Percentiles rank a stretch among this genome's conserved stretches.
phyloP scores from a whole-genome alignment of 1,140 invertebrate genomes.

The Bombus waltoni region DNA sequence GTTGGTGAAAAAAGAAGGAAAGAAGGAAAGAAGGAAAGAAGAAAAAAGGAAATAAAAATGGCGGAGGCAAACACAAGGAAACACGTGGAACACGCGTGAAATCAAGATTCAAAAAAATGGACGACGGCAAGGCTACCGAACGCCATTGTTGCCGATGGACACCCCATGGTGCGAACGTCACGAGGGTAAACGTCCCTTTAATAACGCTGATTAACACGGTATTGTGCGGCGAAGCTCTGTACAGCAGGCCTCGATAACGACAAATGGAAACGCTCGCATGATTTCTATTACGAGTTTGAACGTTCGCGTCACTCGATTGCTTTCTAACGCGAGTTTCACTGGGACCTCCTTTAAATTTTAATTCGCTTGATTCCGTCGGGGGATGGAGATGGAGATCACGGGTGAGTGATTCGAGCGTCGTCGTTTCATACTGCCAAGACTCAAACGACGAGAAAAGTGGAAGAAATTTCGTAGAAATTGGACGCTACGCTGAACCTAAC shows the following conservation, averaged over 20 bases:
- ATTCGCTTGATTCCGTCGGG: neutral
- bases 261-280: neutral
- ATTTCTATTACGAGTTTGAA: neutral
- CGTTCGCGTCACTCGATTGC: neutral
- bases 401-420: neutral
- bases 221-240: slow-evolving; percentile 49
- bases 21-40: neutral
- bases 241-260: slow-evolving; percentile 5
- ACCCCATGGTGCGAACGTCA: slow-evolving; percentile 58
- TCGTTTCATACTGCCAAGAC: no score
- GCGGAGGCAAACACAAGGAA: neutral
- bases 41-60: neutral
- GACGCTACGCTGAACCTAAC: no score
- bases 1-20: neutral
- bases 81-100: neutral
- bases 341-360: neutral
- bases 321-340: slow-evolving; percentile 26
- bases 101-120: slow-evolving; percentile 13
- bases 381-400: neutral
- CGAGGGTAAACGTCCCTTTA: slow-evolving; percentile 65
- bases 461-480: no score
- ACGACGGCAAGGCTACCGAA: slow-evolving; percentile 36
- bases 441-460: no score
- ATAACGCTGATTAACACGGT: slow-evolving; percentile 73
- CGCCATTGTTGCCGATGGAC: slow-evolving; percentile 45